Conservation (phyloP, 2,797 vertebrate genomes). For the Glossophaga mutica region DNA sequence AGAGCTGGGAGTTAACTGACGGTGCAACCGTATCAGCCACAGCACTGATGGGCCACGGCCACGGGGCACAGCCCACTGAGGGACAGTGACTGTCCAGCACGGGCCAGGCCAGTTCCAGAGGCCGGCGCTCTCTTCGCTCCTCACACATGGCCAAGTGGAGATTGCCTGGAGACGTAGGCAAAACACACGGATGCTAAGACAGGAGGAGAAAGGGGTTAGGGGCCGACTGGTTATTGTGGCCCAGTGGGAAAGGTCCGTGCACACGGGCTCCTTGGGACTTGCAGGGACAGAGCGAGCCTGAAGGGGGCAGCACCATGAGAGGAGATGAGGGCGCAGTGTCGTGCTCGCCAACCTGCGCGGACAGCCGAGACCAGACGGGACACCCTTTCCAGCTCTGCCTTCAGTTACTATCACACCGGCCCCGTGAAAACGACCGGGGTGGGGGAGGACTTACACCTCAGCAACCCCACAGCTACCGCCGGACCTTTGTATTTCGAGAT, state of each 20-base stretch:
- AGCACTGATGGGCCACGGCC: background rate
- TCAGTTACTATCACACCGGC: rapidly evolving
- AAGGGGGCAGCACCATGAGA: background rate
- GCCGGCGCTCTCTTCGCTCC: too few species aligned
- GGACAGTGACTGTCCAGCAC: too few species aligned
- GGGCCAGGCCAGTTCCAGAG: background rate
- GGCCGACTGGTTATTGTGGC: background rate
- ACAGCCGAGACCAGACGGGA: background rate
- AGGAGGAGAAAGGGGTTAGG: background rate
- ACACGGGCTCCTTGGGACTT: background rate
- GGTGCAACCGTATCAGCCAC: background rate
- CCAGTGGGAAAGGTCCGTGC: background rate
- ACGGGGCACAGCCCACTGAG: background rate
- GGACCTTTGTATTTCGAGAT: background rate
- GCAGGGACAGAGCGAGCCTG: background rate
- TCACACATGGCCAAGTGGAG: background rate
- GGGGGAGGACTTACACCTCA: background rate
- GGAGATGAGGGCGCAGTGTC: rapidly evolving
- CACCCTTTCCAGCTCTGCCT: background rate
- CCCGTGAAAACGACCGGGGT: background rate
- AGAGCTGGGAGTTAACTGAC: background rate
- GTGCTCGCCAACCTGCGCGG: rapidly evolving
- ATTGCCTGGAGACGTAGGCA: background rate
- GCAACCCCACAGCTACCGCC: background rate
- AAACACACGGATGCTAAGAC: background rate